Conservation (phyloP, 2,797 vertebrate genomes). For the Anas acuta region DNA sequence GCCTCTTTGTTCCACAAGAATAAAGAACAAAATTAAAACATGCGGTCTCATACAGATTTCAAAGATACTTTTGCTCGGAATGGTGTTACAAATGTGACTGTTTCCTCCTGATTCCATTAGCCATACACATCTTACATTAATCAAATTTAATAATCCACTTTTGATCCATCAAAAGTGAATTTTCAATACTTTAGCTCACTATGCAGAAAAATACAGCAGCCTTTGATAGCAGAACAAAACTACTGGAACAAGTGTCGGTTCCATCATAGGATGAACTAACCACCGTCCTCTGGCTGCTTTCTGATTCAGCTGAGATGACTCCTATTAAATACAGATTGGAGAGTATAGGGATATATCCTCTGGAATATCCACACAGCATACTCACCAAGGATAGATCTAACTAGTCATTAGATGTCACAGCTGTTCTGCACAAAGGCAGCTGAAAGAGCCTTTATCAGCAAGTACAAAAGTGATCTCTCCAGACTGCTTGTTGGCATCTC, state of each 20-base stretch:
- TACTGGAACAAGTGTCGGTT: conserved; percentile 48
- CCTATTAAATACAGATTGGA: conserved; percentile 65
- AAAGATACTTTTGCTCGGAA: conserved; percentile 55
- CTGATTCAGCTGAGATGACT: conserved; percentile 11
- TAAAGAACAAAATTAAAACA: conserved; percentile 56
- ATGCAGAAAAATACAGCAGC: conserved; percentile 54
- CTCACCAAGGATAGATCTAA: conserved; percentile 61
- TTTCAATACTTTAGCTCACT: conserved; percentile 43
- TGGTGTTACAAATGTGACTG: conserved; percentile 19
- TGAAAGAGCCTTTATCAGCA: conserved; percentile 77
- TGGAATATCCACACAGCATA: conserved; percentile 67
- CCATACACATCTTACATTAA: conserved; percentile 44
- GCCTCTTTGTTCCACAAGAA: conserved; percentile 48
- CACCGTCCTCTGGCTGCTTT: conserved; percentile 25
- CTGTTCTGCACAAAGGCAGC: conserved; percentile 73
- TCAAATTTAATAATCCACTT: conserved; percentile 46
- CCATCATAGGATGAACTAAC: conserved; percentile 31
- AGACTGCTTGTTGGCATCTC: conserved; percentile 63
- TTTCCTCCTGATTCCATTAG: conserved; percentile 53
- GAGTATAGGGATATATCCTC: conserved; percentile 70
- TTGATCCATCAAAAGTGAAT: conserved; percentile 56
- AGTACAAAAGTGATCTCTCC: conserved; percentile 66
- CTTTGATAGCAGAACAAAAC: conserved; percentile 64
- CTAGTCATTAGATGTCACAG: conserved; percentile 69
- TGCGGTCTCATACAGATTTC: conserved; percentile 12